Evolutionary conservation across 2,797 vertebrate genomes (phyloP), one percentile per base, ranked within the genome.

Genomic region (Moxostoma hubbsi): DNA sequence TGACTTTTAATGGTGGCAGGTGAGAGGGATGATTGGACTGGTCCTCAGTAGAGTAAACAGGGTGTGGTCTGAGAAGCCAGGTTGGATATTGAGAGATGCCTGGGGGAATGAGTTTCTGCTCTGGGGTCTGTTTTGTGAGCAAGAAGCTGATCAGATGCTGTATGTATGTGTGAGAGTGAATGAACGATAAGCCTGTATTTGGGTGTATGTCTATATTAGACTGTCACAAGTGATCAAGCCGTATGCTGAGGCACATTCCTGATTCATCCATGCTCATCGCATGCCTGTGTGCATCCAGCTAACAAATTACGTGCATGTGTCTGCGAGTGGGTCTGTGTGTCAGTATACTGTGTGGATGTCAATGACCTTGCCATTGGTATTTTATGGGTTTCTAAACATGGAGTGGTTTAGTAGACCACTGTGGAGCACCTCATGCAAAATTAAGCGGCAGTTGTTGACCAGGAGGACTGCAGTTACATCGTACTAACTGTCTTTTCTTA

Each of bases 351-450:
- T 36, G 36, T 36, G 36, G 3, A 36, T 36, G 36, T 64, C 43
- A 46, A 64, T 75, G 58, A 58, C 69, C 53, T 64, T 71, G 59
- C 49, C 43, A 49, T 61, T 11, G 59, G 51, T 57, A 61, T 36
- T 36, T 36, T 36, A 36, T 79, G 54, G 79, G 75, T 79, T 84
- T 85, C 72, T 83, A 76, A 79, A 86, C 85, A 86, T 77, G 70
- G 75, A 82, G 47, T 55, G 43, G 47, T 47, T 67, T 53, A 73
- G 80, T 75, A 72, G 77, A 83, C 45, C 43, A 57, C 65, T 63
- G 59, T 66, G 62, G 50, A 50, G 76, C 54, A 76, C 46, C 67
- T 86, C 80, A 88, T 91, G 83, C 81, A 88, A 86, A 88, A 90
- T 87, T 87, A 68, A 77, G 69, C 82, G 77, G 72, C 59, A 57